phyloP scores from a whole-genome alignment of 2,797 vertebrate species.

The Rhynchotus rufescens region DNA sequence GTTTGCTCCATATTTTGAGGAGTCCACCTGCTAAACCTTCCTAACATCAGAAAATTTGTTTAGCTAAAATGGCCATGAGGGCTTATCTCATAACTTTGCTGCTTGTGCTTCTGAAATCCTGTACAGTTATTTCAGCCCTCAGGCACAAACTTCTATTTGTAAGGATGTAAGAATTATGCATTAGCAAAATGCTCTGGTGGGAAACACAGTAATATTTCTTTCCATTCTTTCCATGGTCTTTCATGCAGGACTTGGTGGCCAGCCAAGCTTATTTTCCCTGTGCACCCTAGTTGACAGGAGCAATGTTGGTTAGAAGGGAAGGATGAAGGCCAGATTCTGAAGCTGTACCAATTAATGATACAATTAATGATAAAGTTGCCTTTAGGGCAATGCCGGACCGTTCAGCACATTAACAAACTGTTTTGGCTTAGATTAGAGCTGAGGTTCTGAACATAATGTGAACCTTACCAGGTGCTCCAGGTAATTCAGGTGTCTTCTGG shows the following conservation, averaged over 20 bases:
- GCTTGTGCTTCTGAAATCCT: not conserved
- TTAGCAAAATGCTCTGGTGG: no score
- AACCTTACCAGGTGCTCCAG: rapidly evolving
- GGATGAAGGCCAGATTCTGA: not conserved
- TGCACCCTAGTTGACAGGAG: not conserved
- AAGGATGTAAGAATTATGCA: not conserved
- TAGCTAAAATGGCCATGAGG: not conserved
- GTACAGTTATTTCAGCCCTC: not conserved
- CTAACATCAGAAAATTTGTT: not conserved
- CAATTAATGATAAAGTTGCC: not conserved
- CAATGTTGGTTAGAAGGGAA: not conserved
- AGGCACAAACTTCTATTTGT: not conserved
- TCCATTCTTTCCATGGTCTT: rapidly evolving
- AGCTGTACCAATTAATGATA: not conserved
- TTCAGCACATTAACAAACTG: not conserved
- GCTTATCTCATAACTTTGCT: not conserved
- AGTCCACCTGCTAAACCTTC: not conserved
- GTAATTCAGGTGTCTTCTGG: not conserved
- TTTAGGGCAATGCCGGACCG: rapidly evolving
- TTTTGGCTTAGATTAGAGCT: not conserved
- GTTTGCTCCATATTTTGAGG: not conserved
- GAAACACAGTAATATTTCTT: not conserved
- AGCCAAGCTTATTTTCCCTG: not conserved
- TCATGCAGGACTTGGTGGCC: not conserved
- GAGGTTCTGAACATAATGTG: not conserved